These are phyloP conservation scores for Centropristis striata DNA, from an alignment of 2,113 vertebrate genomes.

Conservation along the genomic window DNA sequence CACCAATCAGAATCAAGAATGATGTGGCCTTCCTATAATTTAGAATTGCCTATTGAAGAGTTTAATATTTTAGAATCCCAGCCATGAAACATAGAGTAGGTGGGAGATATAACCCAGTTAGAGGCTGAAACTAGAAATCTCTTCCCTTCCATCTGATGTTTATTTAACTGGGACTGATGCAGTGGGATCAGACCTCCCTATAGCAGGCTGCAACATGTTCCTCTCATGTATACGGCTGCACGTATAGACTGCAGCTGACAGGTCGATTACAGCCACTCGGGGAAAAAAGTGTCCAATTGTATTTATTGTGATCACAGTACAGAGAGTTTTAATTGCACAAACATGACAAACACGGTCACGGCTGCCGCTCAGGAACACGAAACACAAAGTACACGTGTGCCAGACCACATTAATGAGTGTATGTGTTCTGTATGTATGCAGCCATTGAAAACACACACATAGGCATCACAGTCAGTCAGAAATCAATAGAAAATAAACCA, in stretches of 20 bases:
- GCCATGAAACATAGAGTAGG: not conserved
- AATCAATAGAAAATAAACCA: conserved; percentile 15
- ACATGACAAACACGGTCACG: not conserved
- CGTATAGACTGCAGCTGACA: not conserved
- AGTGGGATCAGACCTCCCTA: not conserved
- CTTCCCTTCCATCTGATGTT: not conserved
- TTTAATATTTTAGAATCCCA: not conserved
- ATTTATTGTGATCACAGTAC: not conserved
- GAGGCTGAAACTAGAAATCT: not conserved
- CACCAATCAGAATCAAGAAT: no score
- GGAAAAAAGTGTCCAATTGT: not conserved
- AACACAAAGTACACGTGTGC: not conserved
- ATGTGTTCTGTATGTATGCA: not conserved
- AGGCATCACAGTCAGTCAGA: no score
- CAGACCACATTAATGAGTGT: not conserved
- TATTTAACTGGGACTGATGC: conserved; percentile 7
- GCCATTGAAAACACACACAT: not conserved
- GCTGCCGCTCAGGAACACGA: not conserved
- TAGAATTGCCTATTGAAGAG: not conserved
- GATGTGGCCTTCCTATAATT: not conserved
- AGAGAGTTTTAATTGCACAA: not conserved
- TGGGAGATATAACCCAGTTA: not conserved
- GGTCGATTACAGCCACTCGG: not conserved
- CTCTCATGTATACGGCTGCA: accelerated
- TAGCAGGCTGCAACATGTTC: not conserved